These are phyloP conservation scores for Gisinianus flammeolus DNA, from an alignment of 2,888 invertebrate genomes.

Conservation along the genomic window DNA sequence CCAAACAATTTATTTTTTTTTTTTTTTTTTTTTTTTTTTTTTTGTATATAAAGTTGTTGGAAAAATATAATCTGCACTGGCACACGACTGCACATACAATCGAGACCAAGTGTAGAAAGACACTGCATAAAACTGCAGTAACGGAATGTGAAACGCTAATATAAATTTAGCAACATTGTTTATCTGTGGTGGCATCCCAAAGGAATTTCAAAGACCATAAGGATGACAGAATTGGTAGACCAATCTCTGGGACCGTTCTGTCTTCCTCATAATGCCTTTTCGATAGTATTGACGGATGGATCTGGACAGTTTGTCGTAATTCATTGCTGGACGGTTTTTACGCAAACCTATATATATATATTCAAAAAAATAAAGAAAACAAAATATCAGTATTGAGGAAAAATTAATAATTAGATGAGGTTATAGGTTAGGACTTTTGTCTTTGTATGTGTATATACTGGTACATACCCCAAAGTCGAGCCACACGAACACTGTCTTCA, in stretches of 20 bases:
- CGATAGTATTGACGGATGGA: slow-evolving; percentile 99
- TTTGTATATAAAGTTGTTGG: too few species aligned
- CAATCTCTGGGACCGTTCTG: slow-evolving; percentile 94
- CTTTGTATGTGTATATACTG: too few species aligned
- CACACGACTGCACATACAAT: not conserved
- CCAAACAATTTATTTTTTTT: too few species aligned
- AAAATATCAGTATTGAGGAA: too few species aligned
- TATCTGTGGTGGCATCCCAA: slow-evolving; percentile 56
- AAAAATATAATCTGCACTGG: not conserved
- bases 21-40: too few species aligned
- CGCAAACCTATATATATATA: too few species aligned
- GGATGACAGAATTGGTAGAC: slow-evolving; percentile 99
- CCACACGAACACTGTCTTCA: slow-evolving; percentile 96
- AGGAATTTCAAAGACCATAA: slow-evolving; percentile 73
- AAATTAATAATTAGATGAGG: too few species aligned
- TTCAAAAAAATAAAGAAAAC: too few species aligned
- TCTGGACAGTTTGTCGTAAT: slow-evolving; percentile 97
- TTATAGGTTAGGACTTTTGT: too few species aligned
- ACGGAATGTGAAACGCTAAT: slow-evolving; percentile 58
- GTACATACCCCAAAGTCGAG: slow-evolving; percentile 99
- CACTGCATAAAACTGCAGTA: slow-evolving; percentile 60
- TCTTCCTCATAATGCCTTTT: slow-evolving; percentile 99
- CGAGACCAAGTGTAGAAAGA: slow-evolving; percentile 22
- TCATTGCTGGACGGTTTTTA: slow-evolving; percentile 99
- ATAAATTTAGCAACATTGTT: slow-evolving; percentile 60